phyloP scores from a whole-genome alignment of 2,797 vertebrate genomes.

The Sebastes trivittatus region DNA sequence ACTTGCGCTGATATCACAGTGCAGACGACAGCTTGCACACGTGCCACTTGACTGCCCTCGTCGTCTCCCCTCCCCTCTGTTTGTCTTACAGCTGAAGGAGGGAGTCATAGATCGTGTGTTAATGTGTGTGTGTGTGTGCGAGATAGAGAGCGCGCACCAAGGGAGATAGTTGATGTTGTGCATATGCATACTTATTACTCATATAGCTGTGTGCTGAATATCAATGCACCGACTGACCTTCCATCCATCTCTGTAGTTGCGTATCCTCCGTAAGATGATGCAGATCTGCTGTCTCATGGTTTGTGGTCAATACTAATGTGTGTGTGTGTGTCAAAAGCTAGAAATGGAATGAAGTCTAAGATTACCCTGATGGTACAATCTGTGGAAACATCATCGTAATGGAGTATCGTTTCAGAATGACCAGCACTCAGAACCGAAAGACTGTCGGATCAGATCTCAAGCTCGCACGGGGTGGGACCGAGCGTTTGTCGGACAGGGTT shows the following conservation, averaged over 20 bases:
- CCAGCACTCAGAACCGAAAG: conserved; percentile 14
- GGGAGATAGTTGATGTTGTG: conserved; percentile 45
- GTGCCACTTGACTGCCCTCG: conserved; percentile 76
- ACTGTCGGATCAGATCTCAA: conserved; percentile 23
- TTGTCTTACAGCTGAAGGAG: conserved; percentile 70
- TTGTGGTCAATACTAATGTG: conserved; percentile 53
- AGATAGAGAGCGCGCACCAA: not conserved
- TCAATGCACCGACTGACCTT: conserved; percentile 63
- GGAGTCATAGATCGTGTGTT: conserved; percentile 36
- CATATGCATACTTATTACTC: conserved; percentile 62
- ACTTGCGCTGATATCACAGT: conserved; percentile 66
- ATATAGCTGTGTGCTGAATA: conserved; percentile 53
- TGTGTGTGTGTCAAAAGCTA: conserved; percentile 9
- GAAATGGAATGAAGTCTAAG: conserved; percentile 29
- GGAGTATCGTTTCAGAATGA: conserved; percentile 39
- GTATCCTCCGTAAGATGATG: conserved; percentile 32
- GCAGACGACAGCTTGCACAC: conserved; percentile 77
- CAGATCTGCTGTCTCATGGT: conserved; percentile 64
- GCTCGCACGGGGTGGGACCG: conserved; percentile 7
- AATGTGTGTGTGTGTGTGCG: conserved; percentile 20
- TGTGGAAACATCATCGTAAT: conserved; percentile 40
- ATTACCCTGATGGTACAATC: conserved; percentile 56
- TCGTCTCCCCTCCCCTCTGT: conserved; percentile 61
- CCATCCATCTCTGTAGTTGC: conserved; percentile 40
- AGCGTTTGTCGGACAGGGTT: not conserved